Base-by-base conservation (phyloP, 2,888 invertebrate species). In the Tetranychus piercei region DNA sequence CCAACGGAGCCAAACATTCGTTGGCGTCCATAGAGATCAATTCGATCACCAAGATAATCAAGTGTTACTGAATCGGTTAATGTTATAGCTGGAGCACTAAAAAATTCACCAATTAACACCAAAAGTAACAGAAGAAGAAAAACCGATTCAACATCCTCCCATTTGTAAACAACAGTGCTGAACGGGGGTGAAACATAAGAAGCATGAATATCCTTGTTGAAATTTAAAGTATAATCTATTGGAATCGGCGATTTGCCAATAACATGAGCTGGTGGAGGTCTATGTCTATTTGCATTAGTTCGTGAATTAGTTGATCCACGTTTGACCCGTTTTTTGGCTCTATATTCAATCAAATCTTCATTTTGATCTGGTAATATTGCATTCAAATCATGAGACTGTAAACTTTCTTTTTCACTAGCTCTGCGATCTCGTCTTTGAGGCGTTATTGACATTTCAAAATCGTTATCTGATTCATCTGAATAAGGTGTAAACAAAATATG, bases 1-100 rank as follows among this genome's bases (percentile, higher is more conserved):
- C 97, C 97, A 75, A 96, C 85, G 22, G 94, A 95, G 1, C 95
- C 95, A 81, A 95, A 97, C 93, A 99, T 95, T 79, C 97, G 88
- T 84, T 97, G 97, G 80, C 94, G 91, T 0, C 96, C 96, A 82
- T 97, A 93, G 79, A 90, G 85, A 77, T 84, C 84, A 5, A 82
- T 82, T 76, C 84, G 92, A 82, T 83, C 44, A 81, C 82, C 45
- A 69, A 79, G 75, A 67, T 79, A 78, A 5, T 91, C 91, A 77
- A 94, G 90, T 69, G 91, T 84, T 81, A 77, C 93, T 0, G 91
- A 91, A 82, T 94, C 94, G 0, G 95, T 96, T 73, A 97, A 85
- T 0, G 95, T 94, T 78, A 96, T 83, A 65, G 95, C 94, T 0
- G 96, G 96, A 0, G 95, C 93, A 80, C 92, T 91, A 84, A 97